Evolutionary conservation across 2,113 vertebrate species (phyloP), one percentile per base, ranked within the genome.

Genomic region (Forbesichthys papilliferus): DNA sequence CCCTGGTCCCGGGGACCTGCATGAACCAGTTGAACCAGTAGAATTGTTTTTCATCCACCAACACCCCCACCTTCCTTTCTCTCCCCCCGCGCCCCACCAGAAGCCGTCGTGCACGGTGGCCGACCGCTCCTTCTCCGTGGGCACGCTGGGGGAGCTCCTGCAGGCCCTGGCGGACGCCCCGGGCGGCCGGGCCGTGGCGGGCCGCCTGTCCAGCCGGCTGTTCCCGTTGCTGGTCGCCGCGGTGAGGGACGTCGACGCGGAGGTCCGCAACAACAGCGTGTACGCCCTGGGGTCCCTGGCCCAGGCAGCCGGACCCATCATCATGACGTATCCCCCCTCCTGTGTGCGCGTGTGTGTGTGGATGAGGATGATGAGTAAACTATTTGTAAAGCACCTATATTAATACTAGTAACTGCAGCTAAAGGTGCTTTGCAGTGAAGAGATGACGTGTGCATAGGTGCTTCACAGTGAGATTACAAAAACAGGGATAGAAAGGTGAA

Each of bases 191-290:
- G 68, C 69, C 5, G 34, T 89, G 12, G 92, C 92, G 0, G 88
- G 86, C 11, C 88, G 91, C 14, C 93, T 97, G 78, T 93, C 94
- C 55, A 91, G 92, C 9, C 92, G 91, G 9, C 68, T 97, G 49
- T 86, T 96, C 11, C 94, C 95, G 0, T 84, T 94, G 51, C 79
- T 97, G 51, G 88, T 95, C 9, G 85, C 73, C 0, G 87, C 90
- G 0, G 86, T 90, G 16, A 90, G 75, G 27, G 95, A 96, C 77
- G 18, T 81, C 0, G 93, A 96, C 51, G 46, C 92, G 0, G 95
- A 97, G 83, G 96, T 96, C 51, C 93, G 95, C 59, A 96, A 95
- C 87, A 97, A 97, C 79, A 91, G 93, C 0, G 87, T 96, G 71
- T 96, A 93, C 1, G 94, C 93, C n/a, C 85, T 97, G 75, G 96